Conservation (phyloP, 1,140 invertebrate genomes). For the Drosophila navojoa region DNA sequence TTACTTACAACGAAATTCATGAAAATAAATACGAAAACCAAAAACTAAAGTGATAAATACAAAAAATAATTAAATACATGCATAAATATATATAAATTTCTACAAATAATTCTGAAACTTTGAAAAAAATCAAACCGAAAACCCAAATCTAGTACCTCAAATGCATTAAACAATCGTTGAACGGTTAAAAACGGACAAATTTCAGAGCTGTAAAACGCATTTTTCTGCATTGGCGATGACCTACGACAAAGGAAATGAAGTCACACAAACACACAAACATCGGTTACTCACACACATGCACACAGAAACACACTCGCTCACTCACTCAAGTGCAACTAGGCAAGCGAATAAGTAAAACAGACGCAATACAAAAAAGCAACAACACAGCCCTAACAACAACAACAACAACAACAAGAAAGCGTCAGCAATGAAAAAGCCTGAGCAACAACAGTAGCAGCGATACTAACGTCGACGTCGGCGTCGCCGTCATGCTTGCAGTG, state of each 20-base stretch:
- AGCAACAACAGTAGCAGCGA: conserved; percentile 43
- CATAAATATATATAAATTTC: not conserved
- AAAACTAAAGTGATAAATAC: conserved; percentile 21
- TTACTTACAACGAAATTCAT: not conserved
- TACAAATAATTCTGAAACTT: not conserved
- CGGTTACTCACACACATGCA: conserved; percentile 8
- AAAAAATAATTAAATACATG: conserved; percentile 10
- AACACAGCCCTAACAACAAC: conserved; percentile 36
- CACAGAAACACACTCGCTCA: conserved; percentile 23
- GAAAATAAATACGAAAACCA: conserved; percentile 13
- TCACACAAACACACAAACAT: conserved; percentile 70
- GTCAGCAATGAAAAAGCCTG: conserved; percentile 45
- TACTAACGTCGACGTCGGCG: conserved; percentile 15
- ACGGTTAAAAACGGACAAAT: conserved; percentile 29
- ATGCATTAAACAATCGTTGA: conserved; percentile 4
- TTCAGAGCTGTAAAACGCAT: conserved; percentile 58
- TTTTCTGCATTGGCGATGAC: conserved; percentile 78
- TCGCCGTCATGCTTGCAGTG: conserved; percentile 50
- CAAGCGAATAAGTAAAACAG: conserved; percentile 56
- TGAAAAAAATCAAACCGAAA: not conserved
- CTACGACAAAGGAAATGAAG: conserved; percentile 84
- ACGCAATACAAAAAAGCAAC: conserved; percentile 31
- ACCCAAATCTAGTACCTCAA: not conserved
- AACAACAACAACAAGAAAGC: conserved; percentile 34
- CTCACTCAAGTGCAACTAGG: conserved; percentile 37